Conservation (phyloP, 2,888 invertebrate species). For the Scaptodrosophila latifasciaeformis region DNA sequence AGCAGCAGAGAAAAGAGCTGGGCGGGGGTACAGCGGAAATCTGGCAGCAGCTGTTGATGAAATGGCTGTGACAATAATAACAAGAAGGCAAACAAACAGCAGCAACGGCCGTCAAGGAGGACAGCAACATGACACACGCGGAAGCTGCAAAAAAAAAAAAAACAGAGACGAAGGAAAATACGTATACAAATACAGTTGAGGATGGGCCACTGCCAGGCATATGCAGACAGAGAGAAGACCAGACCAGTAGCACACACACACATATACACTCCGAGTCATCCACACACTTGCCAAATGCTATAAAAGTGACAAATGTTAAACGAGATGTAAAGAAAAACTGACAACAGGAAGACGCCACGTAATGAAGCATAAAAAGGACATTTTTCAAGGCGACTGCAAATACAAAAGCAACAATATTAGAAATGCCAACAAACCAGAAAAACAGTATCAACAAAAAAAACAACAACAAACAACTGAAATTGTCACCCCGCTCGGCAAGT, state of each 20-base stretch:
- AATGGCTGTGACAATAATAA: conserved; percentile 54
- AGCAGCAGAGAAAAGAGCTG: conserved; percentile 32
- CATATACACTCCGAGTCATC: conserved; percentile 1
- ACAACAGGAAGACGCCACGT: conserved; percentile 64
- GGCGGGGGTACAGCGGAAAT: conserved; percentile 13
- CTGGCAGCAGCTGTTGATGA: conserved; percentile 63
- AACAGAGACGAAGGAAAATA: conserved; percentile 21
- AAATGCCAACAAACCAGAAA: not conserved
- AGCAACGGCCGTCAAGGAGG: not conserved
- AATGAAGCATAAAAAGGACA: conserved; percentile 68
- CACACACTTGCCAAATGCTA: conserved; percentile 40
- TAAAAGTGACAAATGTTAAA: conserved; percentile 69
- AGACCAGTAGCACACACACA: conserved; percentile 12
- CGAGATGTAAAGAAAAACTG: conserved; percentile 68
- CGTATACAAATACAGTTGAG: conserved; percentile 44
- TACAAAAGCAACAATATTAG: conserved; percentile 5
- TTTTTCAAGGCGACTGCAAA: conserved; percentile 60
- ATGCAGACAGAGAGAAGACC: conserved; percentile 25
- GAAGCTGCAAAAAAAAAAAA: conserved; percentile 16
- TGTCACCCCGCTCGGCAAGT: not conserved
- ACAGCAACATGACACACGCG: conserved; percentile 12
- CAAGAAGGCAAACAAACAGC: conserved; percentile 9
- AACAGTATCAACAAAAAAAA: not conserved
- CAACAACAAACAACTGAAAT: not conserved
- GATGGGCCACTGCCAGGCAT: conserved; percentile 63